Evolutionary conservation across 2,797 vertebrate genomes (phyloP).

Genomic region (Coregonus suidteri): DNA sequence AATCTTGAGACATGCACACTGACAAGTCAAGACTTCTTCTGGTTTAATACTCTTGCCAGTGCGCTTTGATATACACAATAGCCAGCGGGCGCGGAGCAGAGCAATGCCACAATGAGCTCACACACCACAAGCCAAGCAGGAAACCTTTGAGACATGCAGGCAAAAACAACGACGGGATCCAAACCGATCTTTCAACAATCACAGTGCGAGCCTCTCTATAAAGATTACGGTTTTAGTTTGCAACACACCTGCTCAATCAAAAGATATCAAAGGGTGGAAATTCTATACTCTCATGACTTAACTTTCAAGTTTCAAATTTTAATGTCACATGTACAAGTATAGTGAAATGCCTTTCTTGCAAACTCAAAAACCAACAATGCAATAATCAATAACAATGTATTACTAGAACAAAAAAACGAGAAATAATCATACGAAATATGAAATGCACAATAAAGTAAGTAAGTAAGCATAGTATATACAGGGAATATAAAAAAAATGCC

Average conservation of each 20-base stretch:
- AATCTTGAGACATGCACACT: slow-evolving; percentile 9
- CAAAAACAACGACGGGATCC: slow-evolving; percentile 27
- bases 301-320: too few relatives aligned
- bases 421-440: too few relatives aligned
- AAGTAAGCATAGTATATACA: too few relatives aligned
- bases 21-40: slow-evolving; percentile 46
- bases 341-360: too few relatives aligned
- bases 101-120: slow-evolving; percentile 8
- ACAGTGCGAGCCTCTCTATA: slow-evolving; percentile 42
- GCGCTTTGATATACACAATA: slow-evolving; percentile 39
- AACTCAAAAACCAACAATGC: too few relatives aligned
- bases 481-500: neutral
- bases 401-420: too few relatives aligned
- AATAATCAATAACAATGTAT: too few relatives aligned
- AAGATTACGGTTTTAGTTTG: slow-evolving; percentile 60
- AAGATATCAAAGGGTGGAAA: slow-evolving; percentile 31
- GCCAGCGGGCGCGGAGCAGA: slow-evolving; percentile 42
- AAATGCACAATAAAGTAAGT: too few relatives aligned
- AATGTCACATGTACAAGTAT: too few relatives aligned
- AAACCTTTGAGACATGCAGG: slow-evolving; percentile 45
- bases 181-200: slow-evolving; percentile 53
- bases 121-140: slow-evolving; percentile 39
- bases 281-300: neutral
- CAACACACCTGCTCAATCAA: slow-evolving; percentile 63
- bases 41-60: slow-evolving; percentile 25